Evolutionary conservation across 1,140 invertebrate genomes (phyloP).

Genomic region (Oreohelix idahoensis): DNA sequence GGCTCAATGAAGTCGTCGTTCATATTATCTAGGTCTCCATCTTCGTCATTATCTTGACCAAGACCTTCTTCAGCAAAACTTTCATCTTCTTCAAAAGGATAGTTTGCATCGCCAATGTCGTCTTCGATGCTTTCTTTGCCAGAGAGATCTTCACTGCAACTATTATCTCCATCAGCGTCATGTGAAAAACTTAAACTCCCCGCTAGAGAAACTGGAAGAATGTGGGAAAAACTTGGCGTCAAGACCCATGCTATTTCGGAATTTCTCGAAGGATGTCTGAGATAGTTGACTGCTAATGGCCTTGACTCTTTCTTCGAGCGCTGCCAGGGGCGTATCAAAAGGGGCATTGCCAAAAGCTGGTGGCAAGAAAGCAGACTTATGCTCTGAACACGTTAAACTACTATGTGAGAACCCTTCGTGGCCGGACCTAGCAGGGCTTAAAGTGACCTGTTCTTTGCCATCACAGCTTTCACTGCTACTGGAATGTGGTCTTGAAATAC

Average conservation of each 20-base stretch:
- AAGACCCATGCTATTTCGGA: conserved; percentile 57
- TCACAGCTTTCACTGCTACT: not conserved
- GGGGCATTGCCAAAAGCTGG: conserved; percentile 40
- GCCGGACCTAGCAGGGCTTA: not conserved
- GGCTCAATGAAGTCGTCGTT: not conserved
- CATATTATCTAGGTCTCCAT: not conserved
- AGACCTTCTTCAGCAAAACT: not conserved
- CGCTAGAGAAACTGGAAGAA: conserved; percentile 52
- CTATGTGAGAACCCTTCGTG: not conserved
- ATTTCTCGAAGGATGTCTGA: conserved; percentile 56
- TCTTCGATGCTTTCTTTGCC: not conserved
- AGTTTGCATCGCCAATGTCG: conserved; percentile 1
- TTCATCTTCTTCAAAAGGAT: conserved; percentile 13
- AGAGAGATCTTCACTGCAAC: not conserved
- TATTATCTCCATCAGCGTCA: not conserved
- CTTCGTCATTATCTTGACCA: not conserved
- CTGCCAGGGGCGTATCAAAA: conserved; percentile 83
- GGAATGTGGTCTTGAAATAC: not conserved
- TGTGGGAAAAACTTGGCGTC: conserved; percentile 44
- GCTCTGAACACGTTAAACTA: not conserved
- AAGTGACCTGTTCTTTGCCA: not conserved
- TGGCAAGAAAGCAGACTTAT: conserved; percentile 21
- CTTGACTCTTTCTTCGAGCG: conserved; percentile 81
- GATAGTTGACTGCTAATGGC: conserved; percentile 69
- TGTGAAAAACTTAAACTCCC: conserved; percentile 51